phyloP scores from a whole-genome alignment of 2,113 vertebrate genomes.

The Alethe castanea region DNA sequence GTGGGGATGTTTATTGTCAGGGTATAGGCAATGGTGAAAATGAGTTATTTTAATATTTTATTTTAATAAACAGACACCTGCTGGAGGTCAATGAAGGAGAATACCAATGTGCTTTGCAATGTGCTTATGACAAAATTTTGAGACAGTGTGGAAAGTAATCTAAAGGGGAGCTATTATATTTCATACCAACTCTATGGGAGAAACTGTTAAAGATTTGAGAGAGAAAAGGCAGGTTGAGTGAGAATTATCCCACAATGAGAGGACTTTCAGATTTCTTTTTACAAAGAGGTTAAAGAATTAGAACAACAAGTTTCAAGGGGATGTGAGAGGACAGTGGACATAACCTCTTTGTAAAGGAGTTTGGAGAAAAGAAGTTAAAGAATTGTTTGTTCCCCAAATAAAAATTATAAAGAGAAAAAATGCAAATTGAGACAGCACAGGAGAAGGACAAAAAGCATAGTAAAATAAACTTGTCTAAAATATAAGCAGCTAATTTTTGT shows the following conservation, averaged over 20 bases:
- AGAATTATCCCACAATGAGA: neutral
- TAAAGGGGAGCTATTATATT: neutral
- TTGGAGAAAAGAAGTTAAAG: neutral
- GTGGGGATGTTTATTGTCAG: neutral
- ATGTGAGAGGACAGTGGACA: neutral
- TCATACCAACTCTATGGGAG: neutral
- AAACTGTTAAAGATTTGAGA: neutral
- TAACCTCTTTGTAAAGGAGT: neutral
- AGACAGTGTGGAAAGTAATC: neutral
- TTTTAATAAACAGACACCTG: neutral
- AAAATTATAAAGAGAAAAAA: neutral
- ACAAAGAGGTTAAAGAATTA: neutral
- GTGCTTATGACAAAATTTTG: neutral
- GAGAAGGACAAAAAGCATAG: neutral
- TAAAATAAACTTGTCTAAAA: neutral
- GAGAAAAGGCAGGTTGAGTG: neutral
- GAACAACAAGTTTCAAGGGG: neutral
- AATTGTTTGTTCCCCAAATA: neutral
- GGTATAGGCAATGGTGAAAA: neutral
- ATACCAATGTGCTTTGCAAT: neutral
- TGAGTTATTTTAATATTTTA: neutral
- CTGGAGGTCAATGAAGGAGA: neutral
- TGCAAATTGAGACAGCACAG: neutral
- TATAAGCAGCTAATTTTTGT: neutral
- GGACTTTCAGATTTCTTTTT: neutral